A percentile compares a stretch with the other conserved stretches of the same genome.
phyloP scores from a whole-genome alignment of 2,888 invertebrate species.

The Erannis defoliaria region DNA sequence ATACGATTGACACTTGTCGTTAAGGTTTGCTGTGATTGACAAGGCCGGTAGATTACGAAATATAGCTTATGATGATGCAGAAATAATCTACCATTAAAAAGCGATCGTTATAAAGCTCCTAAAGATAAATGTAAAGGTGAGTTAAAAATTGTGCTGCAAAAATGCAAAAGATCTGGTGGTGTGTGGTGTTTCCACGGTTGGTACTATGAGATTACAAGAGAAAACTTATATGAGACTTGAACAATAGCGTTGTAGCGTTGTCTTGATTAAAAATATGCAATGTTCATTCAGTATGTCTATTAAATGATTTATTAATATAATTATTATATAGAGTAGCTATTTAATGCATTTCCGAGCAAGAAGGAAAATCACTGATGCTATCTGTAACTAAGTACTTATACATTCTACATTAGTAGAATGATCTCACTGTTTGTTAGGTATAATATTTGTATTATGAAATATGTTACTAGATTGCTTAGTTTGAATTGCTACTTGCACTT shows the following conservation, averaged over 20 bases:
- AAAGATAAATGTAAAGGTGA: neutral
- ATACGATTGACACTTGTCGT: constrained; percentile 55
- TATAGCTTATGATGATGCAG: constrained; percentile 21
- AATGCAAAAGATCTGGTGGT: too few species aligned
- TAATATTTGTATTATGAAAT: neutral
- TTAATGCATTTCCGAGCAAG: constrained; percentile 27
- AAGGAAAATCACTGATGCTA: constrained; percentile 36
- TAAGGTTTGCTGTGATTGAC: constrained; percentile 53
- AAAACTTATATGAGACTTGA: too few species aligned
- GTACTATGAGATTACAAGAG: too few species aligned
- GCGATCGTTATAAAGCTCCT: neutral
- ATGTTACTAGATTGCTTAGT: neutral
- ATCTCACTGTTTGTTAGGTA: constrained; percentile 22
- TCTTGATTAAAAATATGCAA: neutral
- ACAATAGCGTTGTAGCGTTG: too few species aligned
- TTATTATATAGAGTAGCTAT: constrained; percentile 10
- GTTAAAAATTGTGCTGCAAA: neutral
- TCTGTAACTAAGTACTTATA: neutral
- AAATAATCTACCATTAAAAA: neutral
- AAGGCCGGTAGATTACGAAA: constrained; percentile 45
- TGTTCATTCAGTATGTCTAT: constrained; percentile 7
- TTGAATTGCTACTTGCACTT: neutral
- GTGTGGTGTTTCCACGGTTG: too few species aligned
- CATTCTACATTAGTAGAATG: constrained; percentile 17
- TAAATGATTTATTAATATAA: constrained; percentile 12